These are phyloP conservation scores for Oophaga sylvatica DNA, from an alignment of 2,797 vertebrate genomes.

Conservation along the genomic window DNA sequence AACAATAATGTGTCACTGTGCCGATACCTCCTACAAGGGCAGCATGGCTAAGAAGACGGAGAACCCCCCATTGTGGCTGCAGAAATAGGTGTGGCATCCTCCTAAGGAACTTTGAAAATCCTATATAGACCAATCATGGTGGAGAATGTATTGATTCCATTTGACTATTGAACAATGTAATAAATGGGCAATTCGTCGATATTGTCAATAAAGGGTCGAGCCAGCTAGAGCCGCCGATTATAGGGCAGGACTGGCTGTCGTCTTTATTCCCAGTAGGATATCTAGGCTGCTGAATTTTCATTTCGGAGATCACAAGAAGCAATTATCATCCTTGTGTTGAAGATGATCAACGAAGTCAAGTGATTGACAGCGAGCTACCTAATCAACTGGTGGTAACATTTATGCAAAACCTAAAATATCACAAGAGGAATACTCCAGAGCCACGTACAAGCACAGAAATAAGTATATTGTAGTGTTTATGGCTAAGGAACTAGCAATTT, in stretches of 20 bases:
- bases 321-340: background rate
- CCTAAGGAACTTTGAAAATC: background rate
- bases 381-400: background rate
- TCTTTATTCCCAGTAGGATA: background rate
- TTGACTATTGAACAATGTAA: background rate
- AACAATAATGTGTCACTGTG: slow-evolving; percentile 10
- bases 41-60: slow-evolving; percentile 12
- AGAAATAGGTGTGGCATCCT: slow-evolving; percentile 39
- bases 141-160: background rate
- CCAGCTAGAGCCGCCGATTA: background rate
- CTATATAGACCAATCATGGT: background rate
- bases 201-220: background rate
- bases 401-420: background rate
- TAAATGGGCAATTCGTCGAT: background rate
- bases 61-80: slow-evolving; percentile 38
- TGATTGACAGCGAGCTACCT: background rate
- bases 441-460: background rate
- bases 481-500: background rate
- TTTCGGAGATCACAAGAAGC: slow-evolving; percentile 16
- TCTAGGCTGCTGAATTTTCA: background rate
- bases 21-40: slow-evolving; percentile 5
- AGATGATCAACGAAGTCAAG: background rate
- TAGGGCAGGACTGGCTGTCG: background rate
- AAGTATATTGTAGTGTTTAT: background rate
- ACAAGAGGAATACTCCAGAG: background rate